Base-by-base conservation (phyloP, 1,140 invertebrate genomes). In the Solenopsis invicta region DNA sequence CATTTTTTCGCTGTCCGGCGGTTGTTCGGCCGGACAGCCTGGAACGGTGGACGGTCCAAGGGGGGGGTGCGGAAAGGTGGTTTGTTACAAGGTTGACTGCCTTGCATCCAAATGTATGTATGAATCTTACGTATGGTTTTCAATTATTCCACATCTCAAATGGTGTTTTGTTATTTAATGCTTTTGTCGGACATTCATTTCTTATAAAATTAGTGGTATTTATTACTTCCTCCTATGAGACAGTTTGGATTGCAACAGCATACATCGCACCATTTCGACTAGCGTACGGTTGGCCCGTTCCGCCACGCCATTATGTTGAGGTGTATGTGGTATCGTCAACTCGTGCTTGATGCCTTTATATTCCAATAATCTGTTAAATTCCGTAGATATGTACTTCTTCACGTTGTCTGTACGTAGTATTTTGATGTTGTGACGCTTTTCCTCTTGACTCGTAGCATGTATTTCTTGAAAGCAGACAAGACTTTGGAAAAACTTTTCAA, bases 221-320 rank as follows among this genome's bases (percentile, higher is more conserved):
- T 50, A 87, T 41, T 6, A 77, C 71, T 24, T 75, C 61, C 0
- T 41, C 62, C 86, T 67, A 87, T 2, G 82, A 24, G 13, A 34
- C 8, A 82, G 2, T 0, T 82, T 13, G 0, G 37, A 61, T 18
- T 75, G 56, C 1, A 80, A 2, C 16, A 81, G 2, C 8, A 84
- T 75, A 6, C 77, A 75, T 0, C 76, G 18, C 0, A 76, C 61
- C 71, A 74, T 82, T 24, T 87, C 77, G 3, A 91, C 64, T 1
- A 95, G n/a, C 0, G 92, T 94, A 34, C 93, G 48, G 66, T 95
- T 95, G 5, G 92, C 81, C 34, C 95, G 82, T 85, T 95, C 94
- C 0, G 94, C 89, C 50, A 90, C 82, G 56, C 93, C 94, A 90
- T 96, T 96, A 71, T 93, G 88, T 76, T 95, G 90, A 21, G 95